Conservation (phyloP, 2,113 vertebrate genomes). For the Talpa occidentalis region DNA sequence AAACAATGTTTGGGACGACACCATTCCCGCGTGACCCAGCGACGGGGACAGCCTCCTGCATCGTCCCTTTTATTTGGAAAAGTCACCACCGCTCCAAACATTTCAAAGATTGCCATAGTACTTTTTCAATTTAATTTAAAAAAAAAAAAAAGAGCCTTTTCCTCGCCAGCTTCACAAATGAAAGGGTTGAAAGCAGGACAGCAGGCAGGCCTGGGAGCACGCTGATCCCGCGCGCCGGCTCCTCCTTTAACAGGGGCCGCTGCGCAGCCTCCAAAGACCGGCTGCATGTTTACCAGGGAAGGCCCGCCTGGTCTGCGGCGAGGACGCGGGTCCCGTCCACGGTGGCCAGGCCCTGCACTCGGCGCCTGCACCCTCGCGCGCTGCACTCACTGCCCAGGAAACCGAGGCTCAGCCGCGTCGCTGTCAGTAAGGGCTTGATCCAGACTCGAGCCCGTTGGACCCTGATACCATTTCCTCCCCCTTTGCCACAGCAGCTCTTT, state of each 20-base stretch:
- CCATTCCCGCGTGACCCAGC: slow-evolving; percentile 56
- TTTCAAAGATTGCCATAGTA: slow-evolving; percentile 69
- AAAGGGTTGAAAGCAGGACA: not conserved
- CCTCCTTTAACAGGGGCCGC: not conserved
- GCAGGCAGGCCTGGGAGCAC: not conserved
- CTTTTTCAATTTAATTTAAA: slow-evolving; percentile 65
- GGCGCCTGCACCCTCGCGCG: not conserved
- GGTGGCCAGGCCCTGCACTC: no score
- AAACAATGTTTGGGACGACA: slow-evolving; percentile 36
- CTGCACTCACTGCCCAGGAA: no score
- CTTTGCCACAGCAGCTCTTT: not conserved
- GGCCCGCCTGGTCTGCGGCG: no score
- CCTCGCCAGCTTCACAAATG: slow-evolving; percentile 13
- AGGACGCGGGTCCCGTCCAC: no score
- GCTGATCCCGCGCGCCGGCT: not conserved
- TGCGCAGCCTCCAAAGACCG: rapidly evolving
- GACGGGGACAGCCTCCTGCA: slow-evolving; percentile 35
- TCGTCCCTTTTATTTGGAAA: slow-evolving; percentile 69
- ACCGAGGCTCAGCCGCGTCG: not conserved
- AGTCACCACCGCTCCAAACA: slow-evolving; percentile 12
- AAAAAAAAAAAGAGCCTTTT: slow-evolving; percentile 9
- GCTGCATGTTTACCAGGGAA: rapidly evolving
- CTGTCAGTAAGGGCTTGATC: not conserved
- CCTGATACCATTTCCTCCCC: no score
- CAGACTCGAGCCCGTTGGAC: not conserved